Evolutionary conservation across 2,888 invertebrate species (phyloP).

Genomic region (Nysson spinosus): DNA sequence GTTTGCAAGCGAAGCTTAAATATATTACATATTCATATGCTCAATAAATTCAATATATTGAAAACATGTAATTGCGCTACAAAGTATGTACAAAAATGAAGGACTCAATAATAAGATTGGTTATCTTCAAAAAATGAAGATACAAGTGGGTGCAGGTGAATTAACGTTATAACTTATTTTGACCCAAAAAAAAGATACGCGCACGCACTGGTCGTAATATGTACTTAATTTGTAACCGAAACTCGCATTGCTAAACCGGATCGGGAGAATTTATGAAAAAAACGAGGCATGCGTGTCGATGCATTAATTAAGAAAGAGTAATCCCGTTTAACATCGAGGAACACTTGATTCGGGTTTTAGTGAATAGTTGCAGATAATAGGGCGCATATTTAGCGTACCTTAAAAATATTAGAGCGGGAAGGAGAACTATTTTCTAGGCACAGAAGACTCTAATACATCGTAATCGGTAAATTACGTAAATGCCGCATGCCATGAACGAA

Average conservation of each 20-base stretch:
- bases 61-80: no score
- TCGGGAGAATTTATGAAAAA: constrained; percentile 5
- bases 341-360: not conserved
- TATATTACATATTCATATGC: no score
- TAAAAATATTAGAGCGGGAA: constrained; percentile 58
- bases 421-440: constrained; percentile 56
- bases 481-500: constrained; percentile 74
- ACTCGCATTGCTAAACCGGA: not conserved
- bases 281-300: not conserved
- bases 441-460: constrained; percentile 63
- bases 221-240: not conserved
- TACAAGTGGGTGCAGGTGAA: not conserved
- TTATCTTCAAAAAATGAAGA: not conserved
- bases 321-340: not conserved
- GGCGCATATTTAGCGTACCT: constrained; percentile 20
- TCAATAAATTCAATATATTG: no score
- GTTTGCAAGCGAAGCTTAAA: no score
- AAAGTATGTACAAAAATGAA: no score
- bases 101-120: no score
- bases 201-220: not conserved
- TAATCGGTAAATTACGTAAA: constrained; percentile 71
- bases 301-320: constrained; percentile 7
- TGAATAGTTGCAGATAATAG: constrained; percentile 1
- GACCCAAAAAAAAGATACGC: not conserved
- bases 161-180: constrained; percentile 9